Evolutionary conservation across 92 coral and sea anemone genomes (phyloP).

Genomic region (Epizoanthus fatuus): DNA sequence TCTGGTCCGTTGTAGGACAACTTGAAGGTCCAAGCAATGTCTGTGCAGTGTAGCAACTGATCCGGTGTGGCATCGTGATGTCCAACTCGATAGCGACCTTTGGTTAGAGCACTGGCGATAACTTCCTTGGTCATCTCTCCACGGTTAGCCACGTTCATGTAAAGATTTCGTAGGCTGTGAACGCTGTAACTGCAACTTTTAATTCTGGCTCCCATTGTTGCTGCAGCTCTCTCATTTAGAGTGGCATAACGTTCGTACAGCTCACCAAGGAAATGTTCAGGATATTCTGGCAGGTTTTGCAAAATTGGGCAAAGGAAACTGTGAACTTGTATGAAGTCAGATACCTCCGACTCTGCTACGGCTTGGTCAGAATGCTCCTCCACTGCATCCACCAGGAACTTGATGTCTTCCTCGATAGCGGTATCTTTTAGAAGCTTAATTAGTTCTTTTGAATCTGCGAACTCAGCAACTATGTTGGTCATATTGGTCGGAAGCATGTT

Average conservation of each 20-base stretch:
- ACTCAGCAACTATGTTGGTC: constrained; percentile 58
- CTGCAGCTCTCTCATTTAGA: constrained; percentile 37
- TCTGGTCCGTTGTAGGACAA: constrained; percentile 47
- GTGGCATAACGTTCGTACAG: constrained; percentile 36
- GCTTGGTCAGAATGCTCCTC: constrained; percentile 98
- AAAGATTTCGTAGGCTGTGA: constrained; percentile 84
- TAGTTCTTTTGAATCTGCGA: constrained; percentile 67
- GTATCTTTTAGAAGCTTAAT: constrained; percentile 74
- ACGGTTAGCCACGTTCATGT: constrained; percentile 91
- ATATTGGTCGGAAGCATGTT: constrained; percentile 53
- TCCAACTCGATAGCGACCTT: constrained; percentile 14
- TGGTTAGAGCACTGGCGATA: constrained; percentile 70
- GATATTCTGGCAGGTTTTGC: constrained; percentile 46
- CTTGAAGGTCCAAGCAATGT: constrained; percentile 53
- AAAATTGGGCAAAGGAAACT: constrained; percentile 82
- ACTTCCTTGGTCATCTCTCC: constrained; percentile 92
- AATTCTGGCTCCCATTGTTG: constrained; percentile 88
- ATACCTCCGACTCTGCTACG: constrained; percentile 90
- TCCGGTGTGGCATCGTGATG: no score
- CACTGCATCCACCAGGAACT: constrained; percentile 91
- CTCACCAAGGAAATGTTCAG: constrained; percentile 52
- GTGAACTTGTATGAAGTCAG: constrained; percentile 93
- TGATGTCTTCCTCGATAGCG: constrained; percentile 83
- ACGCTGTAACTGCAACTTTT: constrained; percentile 82
- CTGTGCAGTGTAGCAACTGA: not conserved